Conservation (phyloP, 1,140 invertebrate genomes). For the Drosophila navojoa region DNA sequence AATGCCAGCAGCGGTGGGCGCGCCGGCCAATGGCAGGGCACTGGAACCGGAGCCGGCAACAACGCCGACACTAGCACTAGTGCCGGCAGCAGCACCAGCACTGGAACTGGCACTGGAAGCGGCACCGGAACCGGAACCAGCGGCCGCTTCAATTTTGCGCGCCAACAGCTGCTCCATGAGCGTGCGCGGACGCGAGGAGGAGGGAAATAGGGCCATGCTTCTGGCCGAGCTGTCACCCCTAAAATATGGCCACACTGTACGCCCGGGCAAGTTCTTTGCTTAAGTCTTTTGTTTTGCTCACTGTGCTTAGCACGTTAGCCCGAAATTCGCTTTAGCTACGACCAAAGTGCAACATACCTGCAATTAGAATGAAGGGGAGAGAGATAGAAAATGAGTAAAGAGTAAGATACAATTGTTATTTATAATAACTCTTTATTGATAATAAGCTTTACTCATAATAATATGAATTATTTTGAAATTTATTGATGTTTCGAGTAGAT, state of each 20-base stretch:
- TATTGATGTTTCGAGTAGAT: no score
- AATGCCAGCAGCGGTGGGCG: constrained; percentile 38
- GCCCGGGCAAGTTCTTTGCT: constrained; percentile 64
- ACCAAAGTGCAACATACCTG: constrained; percentile 66
- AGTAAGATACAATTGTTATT: neutral
- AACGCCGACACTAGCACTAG: constrained; percentile 84
- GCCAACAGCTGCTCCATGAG: constrained; percentile 91
- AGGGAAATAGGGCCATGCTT: constrained; percentile 83
- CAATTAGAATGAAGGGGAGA: constrained; percentile 49
- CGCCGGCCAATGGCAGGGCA: constrained; percentile 8
- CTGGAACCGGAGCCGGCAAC: constrained; percentile 60
- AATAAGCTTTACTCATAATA: no score
- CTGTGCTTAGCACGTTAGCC: neutral
- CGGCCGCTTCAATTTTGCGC: constrained; percentile 89
- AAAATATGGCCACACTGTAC: constrained; percentile 12
- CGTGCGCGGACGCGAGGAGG: constrained; percentile 86
- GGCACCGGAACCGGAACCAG: constrained; percentile 71
- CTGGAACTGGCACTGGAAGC: constrained; percentile 77
- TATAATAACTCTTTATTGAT: no score
- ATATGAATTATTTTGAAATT: no score
- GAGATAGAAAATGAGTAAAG: constrained; percentile 20
- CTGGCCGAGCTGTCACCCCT: constrained; percentile 19
- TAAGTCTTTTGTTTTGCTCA: constrained; percentile 74
- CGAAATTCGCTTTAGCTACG: constrained; percentile 20
- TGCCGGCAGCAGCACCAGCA: constrained; percentile 85